Evolutionary conservation across 2,797 vertebrate species (phyloP).

Genomic region (Anolis apletophallus): DNA sequence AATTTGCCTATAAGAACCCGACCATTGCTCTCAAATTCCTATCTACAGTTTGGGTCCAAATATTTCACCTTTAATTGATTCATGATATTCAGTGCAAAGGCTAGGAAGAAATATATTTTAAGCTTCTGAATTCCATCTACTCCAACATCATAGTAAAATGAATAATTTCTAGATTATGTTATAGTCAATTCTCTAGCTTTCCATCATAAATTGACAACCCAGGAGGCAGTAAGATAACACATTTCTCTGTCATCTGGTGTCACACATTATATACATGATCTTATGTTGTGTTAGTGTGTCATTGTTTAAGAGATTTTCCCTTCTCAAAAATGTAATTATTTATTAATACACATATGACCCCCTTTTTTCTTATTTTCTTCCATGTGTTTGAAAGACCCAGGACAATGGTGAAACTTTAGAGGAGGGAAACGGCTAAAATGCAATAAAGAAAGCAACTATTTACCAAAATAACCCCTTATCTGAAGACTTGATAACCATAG

Average conservation of each 20-base stretch:
- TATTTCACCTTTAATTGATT: not conserved
- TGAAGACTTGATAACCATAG: too few relatives aligned
- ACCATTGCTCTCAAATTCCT: not conserved
- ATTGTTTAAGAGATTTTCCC: too few relatives aligned
- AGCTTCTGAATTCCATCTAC: not conserved
- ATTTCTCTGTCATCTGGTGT: not conserved
- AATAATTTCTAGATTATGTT: not conserved
- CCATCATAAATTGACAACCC: not conserved
- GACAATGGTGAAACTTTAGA: not conserved
- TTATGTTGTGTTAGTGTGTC: too few relatives aligned
- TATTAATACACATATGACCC: not conserved
- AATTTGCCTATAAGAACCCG: not conserved
- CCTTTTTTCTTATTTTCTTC: not conserved
- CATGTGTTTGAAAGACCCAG: not conserved
- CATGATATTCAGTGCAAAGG: not conserved
- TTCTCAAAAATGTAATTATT: too few relatives aligned
- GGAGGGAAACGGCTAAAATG: not conserved
- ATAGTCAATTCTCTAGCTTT: not conserved
- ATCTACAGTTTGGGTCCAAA: not conserved
- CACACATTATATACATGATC: too few relatives aligned
- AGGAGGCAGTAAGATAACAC: not conserved
- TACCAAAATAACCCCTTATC: not conserved
- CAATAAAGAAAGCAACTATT: not conserved
- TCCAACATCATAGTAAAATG: not conserved
- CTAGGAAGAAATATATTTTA: not conserved